Conservation (phyloP, 2,113 vertebrate genomes). For the Triplophysa dalaica region DNA sequence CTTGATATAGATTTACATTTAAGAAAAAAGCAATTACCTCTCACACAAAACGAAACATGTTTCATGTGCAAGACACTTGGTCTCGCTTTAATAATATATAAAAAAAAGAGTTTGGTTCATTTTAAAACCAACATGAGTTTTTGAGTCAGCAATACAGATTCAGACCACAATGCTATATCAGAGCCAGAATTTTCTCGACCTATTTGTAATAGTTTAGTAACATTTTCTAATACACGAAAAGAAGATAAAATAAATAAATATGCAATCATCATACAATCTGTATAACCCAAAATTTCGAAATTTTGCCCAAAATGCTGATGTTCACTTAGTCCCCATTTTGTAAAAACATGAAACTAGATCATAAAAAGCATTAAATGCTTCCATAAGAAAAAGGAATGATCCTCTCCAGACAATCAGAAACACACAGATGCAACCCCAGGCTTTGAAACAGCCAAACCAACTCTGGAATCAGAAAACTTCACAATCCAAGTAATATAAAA, state of each 20-base stretch:
- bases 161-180: too few species aligned
- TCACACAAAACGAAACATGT: conserved; percentile 6
- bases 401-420: neutral
- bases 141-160: too few species aligned
- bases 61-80: conserved; percentile 24
- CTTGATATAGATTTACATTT: conserved; percentile 12
- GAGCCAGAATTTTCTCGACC: too few species aligned
- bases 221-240: too few species aligned
- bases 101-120: too few species aligned
- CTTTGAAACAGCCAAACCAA: neutral
- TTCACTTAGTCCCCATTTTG: neutral
- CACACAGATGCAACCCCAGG: neutral
- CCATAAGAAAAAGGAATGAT: neutral
- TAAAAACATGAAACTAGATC: neutral
- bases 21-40: neutral
- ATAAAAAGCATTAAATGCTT: too few species aligned
- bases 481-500: neutral
- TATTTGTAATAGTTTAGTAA: too few species aligned
- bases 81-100: neutral
- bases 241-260: too few species aligned
- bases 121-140: too few species aligned
- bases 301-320: neutral
- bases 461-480: neutral
- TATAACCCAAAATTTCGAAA: too few species aligned
- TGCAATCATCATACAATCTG: too few species aligned